A percentile compares a stretch with the other conserved stretches of the same genome.
Evolutionary conservation across 2,888 invertebrate species (phyloP).

Genomic region (Caradrina kadenii): DNA sequence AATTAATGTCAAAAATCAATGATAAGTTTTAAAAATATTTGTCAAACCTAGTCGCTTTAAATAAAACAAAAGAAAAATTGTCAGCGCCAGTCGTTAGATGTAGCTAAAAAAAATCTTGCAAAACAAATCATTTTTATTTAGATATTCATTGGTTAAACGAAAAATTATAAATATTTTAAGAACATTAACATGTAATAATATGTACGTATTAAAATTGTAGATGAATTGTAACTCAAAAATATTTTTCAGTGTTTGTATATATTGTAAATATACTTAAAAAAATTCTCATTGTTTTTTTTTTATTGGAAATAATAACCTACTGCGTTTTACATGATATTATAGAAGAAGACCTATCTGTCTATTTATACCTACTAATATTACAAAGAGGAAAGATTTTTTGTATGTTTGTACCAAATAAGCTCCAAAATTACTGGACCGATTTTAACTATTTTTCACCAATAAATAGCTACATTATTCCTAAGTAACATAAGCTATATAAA

Average conservation of each 20-base stretch:
- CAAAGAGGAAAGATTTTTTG: too few species aligned
- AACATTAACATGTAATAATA: conserved; percentile 48
- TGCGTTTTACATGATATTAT: background rate
- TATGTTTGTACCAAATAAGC: too few species aligned
- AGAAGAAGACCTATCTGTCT: background rate
- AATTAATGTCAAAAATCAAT: too few species aligned
- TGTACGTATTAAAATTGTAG: conserved; percentile 50
- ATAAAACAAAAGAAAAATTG: background rate
- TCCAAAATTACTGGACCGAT: too few species aligned
- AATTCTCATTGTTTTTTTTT: conserved; percentile 56
- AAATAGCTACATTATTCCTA: too few species aligned
- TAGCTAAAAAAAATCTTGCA: conserved; percentile 12
- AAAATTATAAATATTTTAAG: conserved; percentile 24
- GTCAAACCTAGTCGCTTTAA: background rate
- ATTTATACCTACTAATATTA: too few species aligned
- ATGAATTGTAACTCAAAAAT: conserved; percentile 48
- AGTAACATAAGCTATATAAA: too few species aligned
- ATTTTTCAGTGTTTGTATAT: conserved; percentile 71
- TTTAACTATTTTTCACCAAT: too few species aligned
- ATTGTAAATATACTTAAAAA: conserved; percentile 72
- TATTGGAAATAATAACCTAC: background rate
- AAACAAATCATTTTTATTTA: conserved; percentile 25
- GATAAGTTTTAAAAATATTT: background rate
- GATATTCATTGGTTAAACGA: conserved; percentile 30
- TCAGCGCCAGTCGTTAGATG: background rate